Percentiles rank a stretch among this genome's conserved stretches.
phyloP scores from a whole-genome alignment of 2,888 invertebrate species.

The Erannis defoliaria region DNA sequence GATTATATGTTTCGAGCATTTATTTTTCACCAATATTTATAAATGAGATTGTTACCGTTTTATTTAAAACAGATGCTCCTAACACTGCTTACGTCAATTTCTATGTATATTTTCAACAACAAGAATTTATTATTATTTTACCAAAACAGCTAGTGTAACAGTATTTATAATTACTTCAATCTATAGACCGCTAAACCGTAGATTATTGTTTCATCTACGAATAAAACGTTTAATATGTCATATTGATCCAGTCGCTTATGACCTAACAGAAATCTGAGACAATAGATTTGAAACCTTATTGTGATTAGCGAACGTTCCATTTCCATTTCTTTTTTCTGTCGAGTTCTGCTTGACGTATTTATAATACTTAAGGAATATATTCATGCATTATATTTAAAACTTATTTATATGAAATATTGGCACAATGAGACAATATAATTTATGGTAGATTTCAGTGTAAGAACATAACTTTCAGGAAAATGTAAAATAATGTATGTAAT shows the following conservation, averaged over 20 bases:
- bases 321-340: no score
- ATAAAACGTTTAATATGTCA: conserved; percentile 48
- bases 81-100: conserved; percentile 41
- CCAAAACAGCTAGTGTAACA: conserved; percentile 73
- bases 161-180: conserved; percentile 58
- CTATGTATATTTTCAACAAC: conserved; percentile 65
- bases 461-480: background rate
- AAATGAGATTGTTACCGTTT: conserved; percentile 21
- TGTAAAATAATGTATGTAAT: no score
- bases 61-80: conserved; percentile 36
- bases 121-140: conserved; percentile 62
- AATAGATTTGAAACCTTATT: background rate
- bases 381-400: background rate
- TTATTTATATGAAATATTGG: conserved; percentile 1
- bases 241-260: conserved; percentile 25
- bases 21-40: conserved; percentile 5
- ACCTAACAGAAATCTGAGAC: background rate
- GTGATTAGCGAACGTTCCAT: background rate
- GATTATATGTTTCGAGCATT: conserved; percentile 46
- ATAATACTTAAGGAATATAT: background rate
- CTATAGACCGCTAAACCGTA: conserved; percentile 63
- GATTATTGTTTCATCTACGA: conserved; percentile 45
- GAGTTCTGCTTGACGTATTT: no score
- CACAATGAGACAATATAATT: conserved; percentile 4
- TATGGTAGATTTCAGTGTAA: background rate